Base-by-base conservation (phyloP, 2,888 invertebrate genomes). In the Phyllotreta cruciferae region DNA sequence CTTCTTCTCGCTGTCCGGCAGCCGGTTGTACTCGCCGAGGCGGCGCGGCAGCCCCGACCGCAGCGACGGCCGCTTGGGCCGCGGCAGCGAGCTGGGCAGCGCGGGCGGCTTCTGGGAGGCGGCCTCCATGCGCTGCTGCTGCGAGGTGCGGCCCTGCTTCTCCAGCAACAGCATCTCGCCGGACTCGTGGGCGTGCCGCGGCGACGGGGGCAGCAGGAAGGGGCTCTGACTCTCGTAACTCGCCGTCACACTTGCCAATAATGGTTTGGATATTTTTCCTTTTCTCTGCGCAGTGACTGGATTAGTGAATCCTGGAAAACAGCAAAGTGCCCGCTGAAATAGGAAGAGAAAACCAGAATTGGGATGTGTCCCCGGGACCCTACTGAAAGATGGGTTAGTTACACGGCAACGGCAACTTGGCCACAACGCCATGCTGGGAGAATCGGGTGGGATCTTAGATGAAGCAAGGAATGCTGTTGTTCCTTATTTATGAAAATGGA, bases 271-370 rank as follows among this genome's bases (percentile, higher is more conserved):
- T 85, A 89, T 84, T 87, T 88, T 88, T 86, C 88, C 87, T 86
- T 89, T 87, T 88, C 89, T 83, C 85, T 87, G 84, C 86, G 87
- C 81, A 87, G 87, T 83, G 87, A 88, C 85, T 86, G 88, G 85
- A 88, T 89, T 86, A 88, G 88, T 83, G 88, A 89, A 87, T 85
- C 88, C 88, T 86, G 91, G 90, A 88, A 92, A 91, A 86, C 91
- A 92, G 88, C 92, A 92, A 77, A 91, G 87, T 78, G 89, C 91
- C 75, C 91, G 90, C 90, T 92, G 87, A 86, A 88, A 86, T 83
- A 83, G 82, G 84, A 83, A 83, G 80, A 82, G 81, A 83, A 82
- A 83, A 79, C 77, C 78, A 82, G 75, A 79, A 78, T 81, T 79
- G 81, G 82, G 82, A 80, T 75, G 78, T 72, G 68, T 79, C 61